These are phyloP conservation scores for Cheilosia grossa DNA, from an alignment of 2,888 invertebrate genomes.

Conservation along the genomic window DNA sequence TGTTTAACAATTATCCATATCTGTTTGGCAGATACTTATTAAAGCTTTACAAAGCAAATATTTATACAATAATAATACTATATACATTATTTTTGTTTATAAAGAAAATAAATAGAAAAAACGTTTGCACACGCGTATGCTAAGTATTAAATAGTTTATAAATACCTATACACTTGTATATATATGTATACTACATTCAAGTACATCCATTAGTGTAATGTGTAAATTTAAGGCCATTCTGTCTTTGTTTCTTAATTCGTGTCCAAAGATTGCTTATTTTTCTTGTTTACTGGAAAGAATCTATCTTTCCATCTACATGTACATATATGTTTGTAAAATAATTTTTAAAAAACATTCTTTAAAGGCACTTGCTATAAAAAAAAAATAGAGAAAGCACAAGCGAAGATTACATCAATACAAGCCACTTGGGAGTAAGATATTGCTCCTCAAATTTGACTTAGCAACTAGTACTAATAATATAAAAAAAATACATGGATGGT, in stretches of 20 bases:
- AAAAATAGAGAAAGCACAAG: conserved; percentile 59
- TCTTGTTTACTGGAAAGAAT: conserved; percentile 48
- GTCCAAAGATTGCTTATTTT: conserved; percentile 53
- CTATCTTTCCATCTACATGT: conserved; percentile 48
- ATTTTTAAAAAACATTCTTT: conserved; percentile 40
- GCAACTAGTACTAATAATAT: conserved; percentile 40
- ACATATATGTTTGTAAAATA: conserved; percentile 28
- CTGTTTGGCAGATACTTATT: conserved; percentile 43
- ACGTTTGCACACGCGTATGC: conserved; percentile 48
- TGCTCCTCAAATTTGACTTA: conserved; percentile 37
- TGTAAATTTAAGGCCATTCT: conserved; percentile 75
- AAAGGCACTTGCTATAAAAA: conserved; percentile 72
- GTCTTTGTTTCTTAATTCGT: conserved; percentile 62
- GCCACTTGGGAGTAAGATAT: conserved; percentile 23
- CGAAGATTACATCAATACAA: conserved; percentile 59
- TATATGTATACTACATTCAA: conserved; percentile 49
- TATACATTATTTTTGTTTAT: conserved; percentile 52
- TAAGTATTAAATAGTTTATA: conserved; percentile 60
- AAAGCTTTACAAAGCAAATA: conserved; percentile 55
- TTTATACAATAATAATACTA: conserved; percentile 54
- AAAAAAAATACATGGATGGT: neutral
- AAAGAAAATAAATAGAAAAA: conserved; percentile 63
- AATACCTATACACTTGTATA: conserved; percentile 50
- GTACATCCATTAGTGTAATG: conserved; percentile 50
- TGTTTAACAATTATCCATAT: conserved; percentile 31